These are phyloP conservation scores for Panulirus ornatus DNA, from an alignment of 1,140 invertebrate species.

Conservation along the genomic window DNA sequence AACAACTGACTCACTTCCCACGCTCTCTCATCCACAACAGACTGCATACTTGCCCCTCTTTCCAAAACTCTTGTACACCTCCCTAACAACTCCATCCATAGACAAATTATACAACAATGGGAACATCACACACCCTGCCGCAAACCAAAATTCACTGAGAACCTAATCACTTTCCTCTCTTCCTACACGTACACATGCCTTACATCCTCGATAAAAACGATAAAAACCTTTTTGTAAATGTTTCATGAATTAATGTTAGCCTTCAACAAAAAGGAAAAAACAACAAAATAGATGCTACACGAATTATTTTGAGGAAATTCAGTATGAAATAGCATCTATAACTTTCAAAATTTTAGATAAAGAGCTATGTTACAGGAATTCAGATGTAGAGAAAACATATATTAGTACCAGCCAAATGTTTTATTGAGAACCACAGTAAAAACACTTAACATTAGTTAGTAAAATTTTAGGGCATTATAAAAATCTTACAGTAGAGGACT, in stretches of 20 bases:
- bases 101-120: no score
- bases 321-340: background rate
- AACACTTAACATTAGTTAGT: conserved; percentile 71
- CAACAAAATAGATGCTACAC: background rate
- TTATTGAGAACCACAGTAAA: conserved; percentile 73
- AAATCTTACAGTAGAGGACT: conserved; percentile 65
- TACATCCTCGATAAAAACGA: no score
- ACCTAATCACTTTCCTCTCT: background rate
- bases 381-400: background rate
- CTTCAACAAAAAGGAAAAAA: background rate
- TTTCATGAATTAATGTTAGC: background rate
- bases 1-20: no score
- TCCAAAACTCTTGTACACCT: no score
- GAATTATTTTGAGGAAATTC: background rate
- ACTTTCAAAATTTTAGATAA: no score
- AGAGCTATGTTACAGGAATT: background rate
- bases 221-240: background rate
- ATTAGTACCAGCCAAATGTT: conserved; percentile 66
- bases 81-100: no score
- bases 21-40: no score
- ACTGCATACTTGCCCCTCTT: no score
- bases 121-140: no score
- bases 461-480: conserved; percentile 60
- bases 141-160: no score
- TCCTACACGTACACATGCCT: background rate